Evolutionary conservation across 1,140 invertebrate genomes (phyloP).

Genomic region (Conus ventricosus): DNA sequence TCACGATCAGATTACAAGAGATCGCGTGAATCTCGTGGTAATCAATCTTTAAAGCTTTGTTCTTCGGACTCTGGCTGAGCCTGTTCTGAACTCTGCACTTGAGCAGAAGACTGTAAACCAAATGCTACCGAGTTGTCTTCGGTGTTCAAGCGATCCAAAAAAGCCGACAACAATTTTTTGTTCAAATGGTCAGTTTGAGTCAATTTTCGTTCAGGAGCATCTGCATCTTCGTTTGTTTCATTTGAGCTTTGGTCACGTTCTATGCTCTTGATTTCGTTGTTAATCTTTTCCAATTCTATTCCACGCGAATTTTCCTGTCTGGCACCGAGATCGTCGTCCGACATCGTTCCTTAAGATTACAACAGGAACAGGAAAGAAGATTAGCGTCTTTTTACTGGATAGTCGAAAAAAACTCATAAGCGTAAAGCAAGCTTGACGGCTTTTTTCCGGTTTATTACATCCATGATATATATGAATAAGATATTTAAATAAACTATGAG

Average conservation of each 20-base stretch:
- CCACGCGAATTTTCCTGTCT: slow-evolving; percentile 7
- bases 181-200: slow-evolving; percentile 64
- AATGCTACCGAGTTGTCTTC: slow-evolving; percentile 31
- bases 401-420: no score
- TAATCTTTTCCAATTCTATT: slow-evolving; percentile 17
- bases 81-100: slow-evolving; percentile 10
- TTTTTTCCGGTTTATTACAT: no score
- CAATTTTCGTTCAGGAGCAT: slow-evolving; percentile 46
- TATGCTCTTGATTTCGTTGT: slow-evolving; percentile 30
- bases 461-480: no score
- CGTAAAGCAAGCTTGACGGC: no score
- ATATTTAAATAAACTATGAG: no score
- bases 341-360: neutral
- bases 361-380: neutral
- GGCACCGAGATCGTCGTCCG: neutral
- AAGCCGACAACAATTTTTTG: slow-evolving; percentile 56
- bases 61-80: slow-evolving; percentile 3
- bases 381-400: no score
- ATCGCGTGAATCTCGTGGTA: neutral
- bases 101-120: slow-evolving; percentile 24
- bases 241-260: neutral
- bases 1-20: no score
- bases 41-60: slow-evolving; percentile 1
- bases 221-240: slow-evolving; percentile 12
- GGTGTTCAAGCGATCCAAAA: slow-evolving; percentile 55